These are phyloP conservation scores for Brachyopa scutellaris DNA, from an alignment of 2,888 invertebrate species.

Conservation along the genomic window DNA sequence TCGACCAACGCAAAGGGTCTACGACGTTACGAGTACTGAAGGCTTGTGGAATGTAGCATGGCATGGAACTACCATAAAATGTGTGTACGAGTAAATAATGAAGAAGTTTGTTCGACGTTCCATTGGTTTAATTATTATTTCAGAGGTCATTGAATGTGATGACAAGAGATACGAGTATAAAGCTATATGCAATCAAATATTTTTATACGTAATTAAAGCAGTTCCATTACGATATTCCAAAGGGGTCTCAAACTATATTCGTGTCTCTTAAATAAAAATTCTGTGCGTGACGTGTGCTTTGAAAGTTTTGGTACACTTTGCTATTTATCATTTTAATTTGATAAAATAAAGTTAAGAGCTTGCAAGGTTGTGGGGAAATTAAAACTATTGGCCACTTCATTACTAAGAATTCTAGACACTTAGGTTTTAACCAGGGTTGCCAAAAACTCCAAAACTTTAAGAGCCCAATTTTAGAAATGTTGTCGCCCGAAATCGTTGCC, in stretches of 20 bases:
- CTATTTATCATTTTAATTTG: background rate
- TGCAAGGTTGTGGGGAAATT: too few species aligned
- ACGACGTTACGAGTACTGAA: background rate
- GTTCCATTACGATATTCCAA: background rate
- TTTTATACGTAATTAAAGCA: slow-evolving; percentile 1
- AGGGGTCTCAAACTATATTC: background rate
- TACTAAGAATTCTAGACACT: too few species aligned
- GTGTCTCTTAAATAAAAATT: background rate
- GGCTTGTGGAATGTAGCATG: too few species aligned
- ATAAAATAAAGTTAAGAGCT: background rate
- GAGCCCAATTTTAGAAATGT: too few species aligned
- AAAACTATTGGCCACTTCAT: too few species aligned
- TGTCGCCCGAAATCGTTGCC: too few species aligned
- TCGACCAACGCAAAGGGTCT: background rate
- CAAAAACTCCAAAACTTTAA: too few species aligned
- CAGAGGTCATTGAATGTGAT: slow-evolving; percentile 3
- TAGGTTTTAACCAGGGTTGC: too few species aligned
- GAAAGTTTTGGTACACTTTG: background rate
- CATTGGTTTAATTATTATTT: background rate
- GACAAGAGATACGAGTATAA: background rate
- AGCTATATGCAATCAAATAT: background rate
- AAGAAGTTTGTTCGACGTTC: background rate
- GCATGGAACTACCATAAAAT: slow-evolving; percentile 14
- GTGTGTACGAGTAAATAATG: slow-evolving; percentile 13
- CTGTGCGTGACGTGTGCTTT: background rate